Base-by-base conservation (phyloP, 2,888 invertebrate genomes). In the Eupsilia transversa region DNA sequence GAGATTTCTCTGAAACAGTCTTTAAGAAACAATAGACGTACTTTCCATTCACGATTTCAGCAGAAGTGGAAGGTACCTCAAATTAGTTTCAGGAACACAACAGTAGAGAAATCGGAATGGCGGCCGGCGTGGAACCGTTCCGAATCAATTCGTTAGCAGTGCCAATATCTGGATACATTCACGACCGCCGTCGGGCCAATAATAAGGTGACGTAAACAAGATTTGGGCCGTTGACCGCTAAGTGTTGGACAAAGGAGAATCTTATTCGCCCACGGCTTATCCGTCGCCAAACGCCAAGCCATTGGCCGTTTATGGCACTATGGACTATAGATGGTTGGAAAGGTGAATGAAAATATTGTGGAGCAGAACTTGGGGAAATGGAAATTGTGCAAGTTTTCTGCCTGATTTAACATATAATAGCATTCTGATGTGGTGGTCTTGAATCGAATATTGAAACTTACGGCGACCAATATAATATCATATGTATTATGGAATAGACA, bases 201-300 rank as follows among this genome's bases (percentile, higher is more conserved):
- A 91, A 91, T 91, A 91, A 90, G 89, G 88, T 93, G 93, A 93
- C 92, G 93, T 89, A 91, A 92, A 92, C 90, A 88, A 89, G 85
- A 93, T 92, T 92, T 92, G 83, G 94, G 93, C 89, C 94, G 82
- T 92, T 94, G 94, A 94, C 94, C 94, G 92, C 85, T 74, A 84
- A 83, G 77, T 84, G 71, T 86, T 86, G 88, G 87, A 91, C 92
- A 92, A 94, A 91, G 89, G 89, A 90, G 87, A 89, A 87, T 87
- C 88, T 86, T 74, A 86, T 89, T 89, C 88, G 87, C 89, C 87
- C 84, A 86, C 87, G 59, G 77, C 66, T 79, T 80, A 83, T 73
- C 83, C 68, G 74, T 73, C 66, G 49, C 61, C 68, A 76, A 80
- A 79, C 65, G 60, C 64, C 66, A 67, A 70, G 46, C 68, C 66